Evolutionary conservation across 2,888 invertebrate species (phyloP).

Genomic region (Drosophila rubida): DNA sequence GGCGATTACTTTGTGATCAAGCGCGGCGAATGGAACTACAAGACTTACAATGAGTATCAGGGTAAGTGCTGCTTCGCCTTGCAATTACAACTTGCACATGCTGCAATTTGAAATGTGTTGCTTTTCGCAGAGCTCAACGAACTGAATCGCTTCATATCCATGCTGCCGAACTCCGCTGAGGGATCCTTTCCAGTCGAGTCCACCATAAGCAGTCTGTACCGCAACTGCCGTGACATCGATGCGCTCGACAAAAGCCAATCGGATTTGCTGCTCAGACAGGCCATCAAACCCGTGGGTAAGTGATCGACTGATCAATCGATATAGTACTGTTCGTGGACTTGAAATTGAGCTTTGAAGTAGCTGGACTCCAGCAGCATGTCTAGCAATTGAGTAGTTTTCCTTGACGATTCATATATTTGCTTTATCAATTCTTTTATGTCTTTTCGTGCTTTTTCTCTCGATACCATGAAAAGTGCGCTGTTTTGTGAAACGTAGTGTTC

Average conservation of each 20-base stretch:
- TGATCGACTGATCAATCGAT: constrained; percentile 27
- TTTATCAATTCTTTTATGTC: too few species aligned
- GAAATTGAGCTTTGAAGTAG: too few species aligned
- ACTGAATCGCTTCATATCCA: constrained; percentile 83
- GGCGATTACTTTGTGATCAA: constrained; percentile 83
- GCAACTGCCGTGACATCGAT: constrained; percentile 83
- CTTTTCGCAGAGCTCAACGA: constrained; percentile 81
- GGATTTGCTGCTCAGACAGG: constrained; percentile 81
- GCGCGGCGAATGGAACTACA: constrained; percentile 84
- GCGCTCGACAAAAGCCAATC: constrained; percentile 83
- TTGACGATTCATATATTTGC: too few species aligned
- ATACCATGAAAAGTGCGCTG: too few species aligned
- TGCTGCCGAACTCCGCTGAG: constrained; percentile 79
- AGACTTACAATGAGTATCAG: constrained; percentile 84
- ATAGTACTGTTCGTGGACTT: too few species aligned
- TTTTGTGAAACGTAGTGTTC: too few species aligned
- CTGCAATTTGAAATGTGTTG: not conserved
- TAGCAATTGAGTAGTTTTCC: too few species aligned
- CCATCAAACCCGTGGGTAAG: constrained; percentile 83
- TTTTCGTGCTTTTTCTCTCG: too few species aligned
- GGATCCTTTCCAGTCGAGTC: constrained; percentile 82
- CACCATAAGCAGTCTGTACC: constrained; percentile 83
- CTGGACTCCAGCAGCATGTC: too few species aligned
- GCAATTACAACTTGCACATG: too few species aligned
- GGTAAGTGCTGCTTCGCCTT: constrained; percentile 78